Conservation (phyloP, 2,113 vertebrate species). For the Mystacornis crossleyi region DNA sequence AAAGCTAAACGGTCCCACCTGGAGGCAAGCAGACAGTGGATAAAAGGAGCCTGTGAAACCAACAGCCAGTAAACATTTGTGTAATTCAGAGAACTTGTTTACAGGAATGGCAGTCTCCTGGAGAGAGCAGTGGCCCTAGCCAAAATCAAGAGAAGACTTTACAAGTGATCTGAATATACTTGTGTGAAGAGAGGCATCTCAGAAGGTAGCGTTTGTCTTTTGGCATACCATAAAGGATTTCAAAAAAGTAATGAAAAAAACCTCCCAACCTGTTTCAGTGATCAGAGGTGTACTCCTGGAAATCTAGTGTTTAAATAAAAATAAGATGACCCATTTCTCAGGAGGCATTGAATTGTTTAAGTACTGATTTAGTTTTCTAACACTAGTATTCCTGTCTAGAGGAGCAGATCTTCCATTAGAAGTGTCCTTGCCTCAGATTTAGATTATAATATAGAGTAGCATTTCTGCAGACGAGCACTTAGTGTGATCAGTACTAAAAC, state of each 20-base stretch:
- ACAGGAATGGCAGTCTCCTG: accelerated
- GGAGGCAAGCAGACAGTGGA: not conserved
- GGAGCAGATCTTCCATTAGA: not conserved
- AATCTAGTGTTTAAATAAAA: not conserved
- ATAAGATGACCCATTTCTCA: not conserved
- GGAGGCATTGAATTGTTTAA: not conserved
- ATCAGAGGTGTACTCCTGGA: not conserved
- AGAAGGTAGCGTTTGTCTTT: not conserved
- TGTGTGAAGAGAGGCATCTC: not conserved
- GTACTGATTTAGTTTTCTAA: not conserved
- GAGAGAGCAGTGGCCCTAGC: not conserved
- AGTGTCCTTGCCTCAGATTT: not conserved
- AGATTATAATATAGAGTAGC: not conserved
- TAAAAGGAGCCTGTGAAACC: not conserved
- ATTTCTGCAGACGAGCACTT: slow-evolving; percentile 25
- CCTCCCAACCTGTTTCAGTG: not conserved
- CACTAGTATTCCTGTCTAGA: not conserved
- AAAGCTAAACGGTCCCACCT: not conserved
- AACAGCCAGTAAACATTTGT: not conserved
- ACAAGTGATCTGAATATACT: not conserved
- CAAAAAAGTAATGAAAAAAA: not conserved
- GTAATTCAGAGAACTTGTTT: not conserved
- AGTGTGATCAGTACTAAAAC: not conserved
- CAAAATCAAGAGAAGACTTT: not conserved
- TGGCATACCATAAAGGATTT: not conserved